Conservation (phyloP, 2,113 vertebrate genomes). For the Vidua macroura region DNA sequence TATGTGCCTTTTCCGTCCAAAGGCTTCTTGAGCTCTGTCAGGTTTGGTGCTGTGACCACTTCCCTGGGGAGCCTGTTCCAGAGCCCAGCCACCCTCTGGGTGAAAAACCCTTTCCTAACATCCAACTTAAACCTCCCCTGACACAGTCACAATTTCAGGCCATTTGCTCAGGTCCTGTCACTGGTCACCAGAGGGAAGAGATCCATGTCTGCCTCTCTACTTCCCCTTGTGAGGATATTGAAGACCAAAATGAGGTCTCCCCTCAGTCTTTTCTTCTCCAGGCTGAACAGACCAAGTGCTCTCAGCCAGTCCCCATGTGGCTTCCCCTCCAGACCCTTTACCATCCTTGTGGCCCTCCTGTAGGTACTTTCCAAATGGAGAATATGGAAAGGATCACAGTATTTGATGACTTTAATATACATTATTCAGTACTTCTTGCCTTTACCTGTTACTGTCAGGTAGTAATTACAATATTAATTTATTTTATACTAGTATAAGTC, state of each 20-base stretch:
- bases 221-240: background rate
- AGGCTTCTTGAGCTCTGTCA: background rate
- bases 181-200: background rate
- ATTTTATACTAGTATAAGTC: background rate
- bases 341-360: background rate
- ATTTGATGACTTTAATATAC: background rate
- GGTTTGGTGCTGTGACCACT: background rate
- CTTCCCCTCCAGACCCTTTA: background rate
- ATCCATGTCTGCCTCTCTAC: background rate
- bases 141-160: no score
- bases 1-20: background rate
- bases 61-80: background rate
- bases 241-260: background rate
- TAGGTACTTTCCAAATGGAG: background rate
- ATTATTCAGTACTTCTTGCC: background rate
- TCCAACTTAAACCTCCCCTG: background rate
- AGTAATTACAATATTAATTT: background rate
- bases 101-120: background rate
- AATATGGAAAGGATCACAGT: background rate
- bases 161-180: background rate
- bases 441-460: background rate
- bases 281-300: background rate
- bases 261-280: background rate
- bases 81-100: background rate
- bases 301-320: background rate